Evolutionary conservation across 2,797 vertebrate genomes (phyloP).

Genomic region (Channallabes apus): DNA sequence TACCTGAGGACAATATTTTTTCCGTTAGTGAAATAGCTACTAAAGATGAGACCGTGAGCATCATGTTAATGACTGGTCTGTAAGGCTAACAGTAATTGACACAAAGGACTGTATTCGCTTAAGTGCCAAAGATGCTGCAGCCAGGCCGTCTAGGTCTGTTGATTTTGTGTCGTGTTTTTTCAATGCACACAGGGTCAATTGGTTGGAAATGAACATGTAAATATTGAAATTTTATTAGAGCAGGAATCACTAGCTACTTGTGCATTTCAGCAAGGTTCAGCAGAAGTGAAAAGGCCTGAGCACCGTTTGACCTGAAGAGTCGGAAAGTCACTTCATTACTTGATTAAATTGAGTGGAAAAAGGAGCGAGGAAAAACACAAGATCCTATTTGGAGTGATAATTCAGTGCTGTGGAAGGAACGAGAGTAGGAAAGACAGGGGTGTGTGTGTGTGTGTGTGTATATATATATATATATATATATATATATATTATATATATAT

Average conservation of each 20-base stretch:
- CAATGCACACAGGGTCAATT: conserved; percentile 71
- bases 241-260: conserved; percentile 71
- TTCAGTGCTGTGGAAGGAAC: conserved; percentile 74
- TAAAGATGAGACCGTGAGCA: not conserved
- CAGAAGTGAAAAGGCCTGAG: conserved; percentile 71
- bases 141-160: conserved; percentile 71
- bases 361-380: conserved; percentile 72
- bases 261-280: conserved; percentile 75
- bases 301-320: conserved; percentile 72
- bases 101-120: conserved; percentile 52
- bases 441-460: too few relatives aligned
- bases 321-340: conserved; percentile 83
- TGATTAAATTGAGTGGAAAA: conserved; percentile 84
- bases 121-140: conserved; percentile 67
- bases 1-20: not conserved
- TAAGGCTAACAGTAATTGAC: not conserved
- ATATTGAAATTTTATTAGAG: conserved; percentile 85
- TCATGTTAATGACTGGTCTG: not conserved
- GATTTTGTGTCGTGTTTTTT: conserved; percentile 81
- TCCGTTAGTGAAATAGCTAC: not conserved
- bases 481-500: too few relatives aligned
- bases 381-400: conserved; percentile 82
- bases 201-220: conserved; percentile 82
- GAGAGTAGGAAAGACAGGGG: conserved; percentile 58
- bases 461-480: not conserved